Evolutionary conservation across 2,113 vertebrate genomes (phyloP).

Genomic region (Pelecanoides urinatrix): DNA sequence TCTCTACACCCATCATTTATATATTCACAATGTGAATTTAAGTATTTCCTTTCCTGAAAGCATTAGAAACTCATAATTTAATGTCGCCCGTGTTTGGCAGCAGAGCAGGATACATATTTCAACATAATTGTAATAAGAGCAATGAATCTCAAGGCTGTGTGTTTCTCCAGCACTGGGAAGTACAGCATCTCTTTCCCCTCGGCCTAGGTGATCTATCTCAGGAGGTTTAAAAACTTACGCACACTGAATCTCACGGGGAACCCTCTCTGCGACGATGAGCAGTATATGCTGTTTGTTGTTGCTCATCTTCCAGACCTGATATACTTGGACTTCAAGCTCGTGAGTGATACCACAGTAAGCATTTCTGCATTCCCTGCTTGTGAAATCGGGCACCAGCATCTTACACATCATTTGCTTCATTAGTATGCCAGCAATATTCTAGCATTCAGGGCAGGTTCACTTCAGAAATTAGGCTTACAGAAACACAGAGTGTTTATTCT

Average conservation of each 20-base stretch:
- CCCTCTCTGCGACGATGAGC: constrained; percentile 70
- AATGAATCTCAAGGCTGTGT: background rate
- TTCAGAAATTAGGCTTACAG: constrained; percentile 25
- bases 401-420: background rate
- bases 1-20: background rate
- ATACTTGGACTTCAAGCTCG: constrained; percentile 82
- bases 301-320: constrained; percentile 82
- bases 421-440: background rate
- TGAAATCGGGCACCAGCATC: background rate
- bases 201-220: constrained; percentile 83
- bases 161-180: background rate
- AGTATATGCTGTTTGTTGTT: constrained; percentile 75
- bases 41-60: background rate
- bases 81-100: background rate
- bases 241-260: constrained; percentile 83
- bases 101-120: background rate
- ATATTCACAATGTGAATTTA: background rate
- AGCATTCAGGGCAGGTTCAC: background rate
- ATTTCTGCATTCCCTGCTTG: background rate
- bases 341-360: constrained; percentile 79
- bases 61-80: background rate
- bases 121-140: background rate
- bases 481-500: constrained; percentile 23
- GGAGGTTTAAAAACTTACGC: constrained; percentile 78
- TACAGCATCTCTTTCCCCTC: background rate